A percentile compares a stretch with the other conserved stretches of the same genome.
These are phyloP conservation scores for Echiichthys vipera DNA, from an alignment of 2,797 vertebrate genomes.

Conservation along the genomic window DNA sequence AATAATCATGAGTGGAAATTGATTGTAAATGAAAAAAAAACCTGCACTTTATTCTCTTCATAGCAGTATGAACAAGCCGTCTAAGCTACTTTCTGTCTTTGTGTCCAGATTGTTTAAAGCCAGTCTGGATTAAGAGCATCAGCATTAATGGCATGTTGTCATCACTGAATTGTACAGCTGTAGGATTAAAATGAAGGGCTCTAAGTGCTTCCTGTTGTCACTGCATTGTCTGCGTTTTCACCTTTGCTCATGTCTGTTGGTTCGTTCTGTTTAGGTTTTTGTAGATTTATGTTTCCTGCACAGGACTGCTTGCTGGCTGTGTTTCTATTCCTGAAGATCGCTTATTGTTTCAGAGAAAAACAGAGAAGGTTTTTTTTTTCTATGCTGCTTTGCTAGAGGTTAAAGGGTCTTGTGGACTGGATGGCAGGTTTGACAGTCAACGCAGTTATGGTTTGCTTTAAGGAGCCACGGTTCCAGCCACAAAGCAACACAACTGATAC, in stretches of 20 bases:
- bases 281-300: constrained; percentile 54
- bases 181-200: constrained; percentile 63
- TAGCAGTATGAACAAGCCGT: constrained; percentile 11
- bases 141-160: constrained; percentile 67
- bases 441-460: constrained; percentile 40
- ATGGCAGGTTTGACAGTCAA: constrained; percentile 32
- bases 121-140: constrained; percentile 72
- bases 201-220: constrained; percentile 63
- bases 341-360: constrained; percentile 32
- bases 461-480: constrained; percentile 20
- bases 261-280: constrained; percentile 44
- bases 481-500: constrained; percentile 15
- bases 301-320: constrained; percentile 1
- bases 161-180: constrained; percentile 52
- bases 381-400: constrained; percentile 30
- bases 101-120: constrained; percentile 69
- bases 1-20: constrained; percentile 29
- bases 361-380: constrained; percentile 7
- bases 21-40: constrained; percentile 29
- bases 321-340: constrained; percentile 32
- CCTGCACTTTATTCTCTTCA: background rate
- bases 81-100: constrained; percentile 47
- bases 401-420: constrained; percentile 31
- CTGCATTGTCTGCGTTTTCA: constrained; percentile 46
- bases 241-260: constrained; percentile 39